Conservation (phyloP, 1,140 invertebrate genomes). For the Hypothenemus hampei region DNA sequence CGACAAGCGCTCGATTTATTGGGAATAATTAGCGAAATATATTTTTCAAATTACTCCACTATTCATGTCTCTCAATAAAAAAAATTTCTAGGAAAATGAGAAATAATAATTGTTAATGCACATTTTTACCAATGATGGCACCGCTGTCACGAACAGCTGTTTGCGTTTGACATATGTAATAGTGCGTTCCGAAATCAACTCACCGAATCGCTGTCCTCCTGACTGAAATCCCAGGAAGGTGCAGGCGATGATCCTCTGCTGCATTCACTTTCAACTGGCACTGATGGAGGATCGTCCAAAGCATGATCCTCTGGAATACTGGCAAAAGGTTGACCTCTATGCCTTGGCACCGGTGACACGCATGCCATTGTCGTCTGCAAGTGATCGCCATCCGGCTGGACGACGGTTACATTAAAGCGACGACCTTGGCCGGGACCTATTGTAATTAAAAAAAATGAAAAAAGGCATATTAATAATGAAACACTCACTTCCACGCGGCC, state of each 20-base stretch:
- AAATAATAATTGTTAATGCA: neutral
- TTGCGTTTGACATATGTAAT: too few species aligned
- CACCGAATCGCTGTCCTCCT: constrained; percentile 40
- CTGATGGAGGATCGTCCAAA: constrained; percentile 26
- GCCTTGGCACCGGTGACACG: constrained; percentile 38
- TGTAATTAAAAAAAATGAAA: constrained; percentile 23
- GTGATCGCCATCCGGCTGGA: constrained; percentile 26
- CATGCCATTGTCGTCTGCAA: constrained; percentile 29
- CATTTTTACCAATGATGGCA: constrained; percentile 7
- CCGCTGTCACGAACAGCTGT: neutral
- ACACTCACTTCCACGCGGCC: constrained; percentile 40
- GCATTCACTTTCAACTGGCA: constrained; percentile 19
- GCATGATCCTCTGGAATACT: constrained; percentile 44
- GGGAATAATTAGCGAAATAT: neutral
- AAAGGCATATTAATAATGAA: neutral
- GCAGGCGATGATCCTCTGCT: constrained; percentile 40
- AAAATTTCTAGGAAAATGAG: constrained; percentile 11
- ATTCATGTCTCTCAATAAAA: neutral
- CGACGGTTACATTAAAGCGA: constrained; percentile 45
- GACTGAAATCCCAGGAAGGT: constrained; percentile 43
- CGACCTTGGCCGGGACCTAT: constrained; percentile 26
- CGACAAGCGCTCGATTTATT: too few species aligned
- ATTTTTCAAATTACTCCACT: neutral
- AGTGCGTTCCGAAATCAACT: too few species aligned
- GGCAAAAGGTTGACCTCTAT: constrained; percentile 40